Evolutionary conservation across 2,888 invertebrate species (phyloP).

Genomic region (Dendrolimus houi): DNA sequence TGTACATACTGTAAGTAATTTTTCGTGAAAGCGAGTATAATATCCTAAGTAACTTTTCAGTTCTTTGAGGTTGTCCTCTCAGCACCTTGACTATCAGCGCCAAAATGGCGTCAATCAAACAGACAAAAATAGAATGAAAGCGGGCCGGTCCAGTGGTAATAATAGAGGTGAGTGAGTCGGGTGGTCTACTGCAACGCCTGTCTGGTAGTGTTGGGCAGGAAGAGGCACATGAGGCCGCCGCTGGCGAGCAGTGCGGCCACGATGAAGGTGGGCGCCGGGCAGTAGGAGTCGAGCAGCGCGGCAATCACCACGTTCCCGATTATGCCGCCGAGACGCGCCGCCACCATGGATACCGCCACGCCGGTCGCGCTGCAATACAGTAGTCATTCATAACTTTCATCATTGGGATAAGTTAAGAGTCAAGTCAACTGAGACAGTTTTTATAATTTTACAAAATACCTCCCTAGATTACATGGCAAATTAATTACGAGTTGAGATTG

Average conservation of each 20-base stretch:
- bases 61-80: too few relatives aligned
- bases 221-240: constrained; percentile 91
- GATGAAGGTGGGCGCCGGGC: constrained; percentile 94
- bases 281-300: constrained; percentile 88
- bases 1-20: too few relatives aligned
- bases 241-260: constrained; percentile 90
- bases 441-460: too few relatives aligned
- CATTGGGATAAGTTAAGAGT: too few relatives aligned
- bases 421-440: too few relatives aligned
- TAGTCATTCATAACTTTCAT: too few relatives aligned
- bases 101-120: background rate
- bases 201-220: constrained; percentile 92
- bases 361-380: constrained; percentile 84
- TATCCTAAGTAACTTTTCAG: too few relatives aligned
- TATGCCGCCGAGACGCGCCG: constrained; percentile 92
- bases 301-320: constrained; percentile 92
- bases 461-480: too few relatives aligned
- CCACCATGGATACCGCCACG: constrained; percentile 92
- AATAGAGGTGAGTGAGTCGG: too few relatives aligned
- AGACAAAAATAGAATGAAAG: background rate
- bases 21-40: too few relatives aligned
- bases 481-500: too few relatives aligned
- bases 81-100: too few relatives aligned
- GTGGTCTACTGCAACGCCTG: constrained; percentile 77
- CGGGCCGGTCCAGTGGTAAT: constrained; percentile 5